phyloP scores from a whole-genome alignment of 1,140 invertebrate species.

The Tigriopus japonicus region DNA sequence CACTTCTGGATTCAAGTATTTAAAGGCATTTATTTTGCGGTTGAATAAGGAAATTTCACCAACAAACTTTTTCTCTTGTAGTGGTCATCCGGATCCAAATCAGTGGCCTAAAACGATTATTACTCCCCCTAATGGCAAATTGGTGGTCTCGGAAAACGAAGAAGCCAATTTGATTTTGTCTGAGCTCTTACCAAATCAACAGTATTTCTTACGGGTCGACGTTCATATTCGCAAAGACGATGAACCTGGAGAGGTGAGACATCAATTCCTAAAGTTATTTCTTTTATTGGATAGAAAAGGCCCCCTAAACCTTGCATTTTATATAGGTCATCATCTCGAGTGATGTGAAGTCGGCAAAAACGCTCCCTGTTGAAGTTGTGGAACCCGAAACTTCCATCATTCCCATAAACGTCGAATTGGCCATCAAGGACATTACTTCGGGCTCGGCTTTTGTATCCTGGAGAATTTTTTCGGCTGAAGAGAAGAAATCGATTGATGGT shows the following conservation, averaged over 20 bases:
- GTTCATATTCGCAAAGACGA: not conserved
- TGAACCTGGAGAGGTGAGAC: not conserved
- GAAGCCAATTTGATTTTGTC: not conserved
- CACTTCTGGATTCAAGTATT: not conserved
- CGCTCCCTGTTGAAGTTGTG: not conserved
- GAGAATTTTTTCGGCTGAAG: slow-evolving; percentile 56
- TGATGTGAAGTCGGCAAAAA: not conserved
- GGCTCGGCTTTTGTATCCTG: slow-evolving; percentile 54
- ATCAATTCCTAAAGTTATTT: too few relatives aligned
- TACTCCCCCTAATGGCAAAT: not conserved
- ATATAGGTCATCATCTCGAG: not conserved
- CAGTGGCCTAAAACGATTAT: not conserved
- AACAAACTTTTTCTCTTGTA: not conserved
- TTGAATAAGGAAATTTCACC: not conserved
- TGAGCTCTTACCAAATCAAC: not conserved
- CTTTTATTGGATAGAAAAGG: too few relatives aligned
- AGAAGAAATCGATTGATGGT: slow-evolving; percentile 52
- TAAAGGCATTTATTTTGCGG: not conserved
- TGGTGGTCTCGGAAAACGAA: not conserved
- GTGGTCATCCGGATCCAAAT: slow-evolving; percentile 1
- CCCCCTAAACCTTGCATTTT: too few relatives aligned
- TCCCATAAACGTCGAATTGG: slow-evolving; percentile 43
- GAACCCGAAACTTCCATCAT: not conserved
- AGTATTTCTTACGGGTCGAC: slow-evolving; percentile 8
- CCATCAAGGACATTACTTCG: slow-evolving; percentile 48